Conservation (phyloP, 23 tunicate genomes). For the Styela plicata region DNA sequence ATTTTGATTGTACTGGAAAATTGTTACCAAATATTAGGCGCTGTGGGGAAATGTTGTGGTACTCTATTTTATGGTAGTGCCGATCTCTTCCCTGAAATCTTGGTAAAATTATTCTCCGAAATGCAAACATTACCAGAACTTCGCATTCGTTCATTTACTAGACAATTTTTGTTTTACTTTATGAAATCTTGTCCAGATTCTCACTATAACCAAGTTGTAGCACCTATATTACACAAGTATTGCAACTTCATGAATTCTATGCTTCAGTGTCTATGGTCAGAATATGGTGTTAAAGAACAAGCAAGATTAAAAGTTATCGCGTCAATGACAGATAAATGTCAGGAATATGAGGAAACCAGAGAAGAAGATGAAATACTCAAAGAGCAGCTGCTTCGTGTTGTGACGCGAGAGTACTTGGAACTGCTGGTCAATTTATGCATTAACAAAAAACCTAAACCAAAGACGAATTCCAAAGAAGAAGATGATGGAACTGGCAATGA, state of each 20-base stretch:
- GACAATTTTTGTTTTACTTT: slow-evolving; percentile 51
- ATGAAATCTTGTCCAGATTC: slow-evolving; percentile 54
- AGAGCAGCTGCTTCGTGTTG: slow-evolving; percentile 60
- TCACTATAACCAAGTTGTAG: slow-evolving; percentile 20
- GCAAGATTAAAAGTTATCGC: slow-evolving; percentile 18
- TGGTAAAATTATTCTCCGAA: slow-evolving; percentile 28
- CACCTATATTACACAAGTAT: slow-evolving; percentile 45
- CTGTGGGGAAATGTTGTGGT: slow-evolving; percentile 42
- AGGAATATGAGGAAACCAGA: slow-evolving; percentile 35
- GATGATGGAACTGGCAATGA: background rate
- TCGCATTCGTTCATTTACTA: slow-evolving; percentile 40
- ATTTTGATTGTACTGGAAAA: slow-evolving; percentile 32
- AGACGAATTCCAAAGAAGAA: background rate
- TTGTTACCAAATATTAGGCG: slow-evolving; percentile 66
- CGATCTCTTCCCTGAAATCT: slow-evolving; percentile 27
- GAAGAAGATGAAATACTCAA: slow-evolving; percentile 72
- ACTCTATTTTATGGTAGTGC: slow-evolving; percentile 33
- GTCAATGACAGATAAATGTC: background rate
- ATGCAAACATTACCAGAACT: slow-evolving; percentile 38
- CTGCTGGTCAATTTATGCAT: slow-evolving; percentile 47
- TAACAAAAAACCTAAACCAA: slow-evolving; percentile 49
- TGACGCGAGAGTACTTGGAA: slow-evolving; percentile 72
- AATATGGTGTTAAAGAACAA: slow-evolving; percentile 35
- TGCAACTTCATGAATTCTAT: slow-evolving; percentile 53
- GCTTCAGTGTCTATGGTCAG: slow-evolving; percentile 53